Percentiles rank a stretch among this genome's conserved stretches.
Conservation (phyloP, 2,888 invertebrate genomes). For the Xiphydria camelus region DNA sequence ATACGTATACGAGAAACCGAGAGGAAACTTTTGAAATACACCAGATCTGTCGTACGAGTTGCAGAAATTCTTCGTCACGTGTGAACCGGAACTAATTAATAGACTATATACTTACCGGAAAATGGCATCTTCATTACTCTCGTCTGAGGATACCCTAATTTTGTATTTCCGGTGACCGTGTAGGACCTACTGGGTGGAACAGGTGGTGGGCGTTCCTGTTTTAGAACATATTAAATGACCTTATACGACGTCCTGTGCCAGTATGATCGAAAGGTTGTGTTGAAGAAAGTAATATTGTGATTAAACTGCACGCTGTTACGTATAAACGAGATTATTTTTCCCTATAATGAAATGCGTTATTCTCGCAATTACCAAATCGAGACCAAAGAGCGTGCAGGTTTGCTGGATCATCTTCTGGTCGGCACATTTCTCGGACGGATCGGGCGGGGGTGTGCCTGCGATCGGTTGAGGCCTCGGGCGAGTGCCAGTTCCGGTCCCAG, state of each 20-base stretch:
- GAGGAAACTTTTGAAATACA: too few relatives aligned
- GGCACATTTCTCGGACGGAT: constrained; percentile 77
- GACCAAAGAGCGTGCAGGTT: constrained; percentile 86
- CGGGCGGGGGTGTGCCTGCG: constrained; percentile 84
- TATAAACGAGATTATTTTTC: too few relatives aligned
- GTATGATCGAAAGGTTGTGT: too few relatives aligned
- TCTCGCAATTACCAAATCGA: constrained; percentile 73
- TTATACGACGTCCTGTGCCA: too few relatives aligned
- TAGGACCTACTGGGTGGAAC: constrained; percentile 89
- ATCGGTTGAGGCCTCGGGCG: constrained; percentile 87
- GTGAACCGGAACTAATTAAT: too few relatives aligned
- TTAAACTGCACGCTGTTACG: too few relatives aligned
- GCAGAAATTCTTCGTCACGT: too few relatives aligned
- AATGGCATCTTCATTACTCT: constrained; percentile 89
- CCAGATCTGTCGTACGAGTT: too few relatives aligned
- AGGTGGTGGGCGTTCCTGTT: constrained; percentile 86
- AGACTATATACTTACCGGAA: constrained; percentile 68
- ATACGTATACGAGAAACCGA: too few relatives aligned
- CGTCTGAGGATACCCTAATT: constrained; percentile 90
- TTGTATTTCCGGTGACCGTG: constrained; percentile 87
- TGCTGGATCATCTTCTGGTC: constrained; percentile 88
- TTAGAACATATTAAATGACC: neutral
- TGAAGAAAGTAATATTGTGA: too few relatives aligned
- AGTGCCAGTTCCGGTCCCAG: constrained; percentile 58
- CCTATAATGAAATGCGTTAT: neutral